phyloP scores from a whole-genome alignment of 2,113 vertebrate genomes.

The Gasterosteus aculeatus region DNA sequence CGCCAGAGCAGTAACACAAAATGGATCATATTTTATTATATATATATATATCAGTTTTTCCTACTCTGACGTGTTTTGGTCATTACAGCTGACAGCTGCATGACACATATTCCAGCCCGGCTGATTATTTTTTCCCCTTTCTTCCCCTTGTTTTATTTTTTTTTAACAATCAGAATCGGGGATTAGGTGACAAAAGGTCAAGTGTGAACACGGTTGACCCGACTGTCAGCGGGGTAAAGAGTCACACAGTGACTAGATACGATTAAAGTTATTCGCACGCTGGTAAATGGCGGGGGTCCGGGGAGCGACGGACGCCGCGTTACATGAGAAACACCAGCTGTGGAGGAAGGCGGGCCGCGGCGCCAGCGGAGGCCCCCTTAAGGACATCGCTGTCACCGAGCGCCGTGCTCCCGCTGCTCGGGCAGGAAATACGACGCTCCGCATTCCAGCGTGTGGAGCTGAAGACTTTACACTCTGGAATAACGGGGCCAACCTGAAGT shows the following conservation, averaged over 20 bases:
- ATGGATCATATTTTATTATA: not conserved
- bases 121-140: not conserved
- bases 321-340: conserved; percentile 4
- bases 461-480: conserved; percentile 38
- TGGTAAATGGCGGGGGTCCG: not conserved
- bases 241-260: not conserved
- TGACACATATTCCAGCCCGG: not conserved
- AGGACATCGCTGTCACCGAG: conserved; percentile 28
- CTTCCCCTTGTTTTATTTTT: not conserved
- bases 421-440: conserved; percentile 24
- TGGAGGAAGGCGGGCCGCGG: conserved; percentile 19
- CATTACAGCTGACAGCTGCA: not conserved
- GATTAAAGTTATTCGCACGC: conserved; percentile 10
- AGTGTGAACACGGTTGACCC: not conserved
- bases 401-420: conserved; percentile 24
- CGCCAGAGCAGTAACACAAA: not conserved
- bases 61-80: not conserved
- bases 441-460: conserved; percentile 34
- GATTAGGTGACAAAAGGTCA: not conserved
- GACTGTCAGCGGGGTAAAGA: not conserved
- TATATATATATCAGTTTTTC: not conserved
- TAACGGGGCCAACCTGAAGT: conserved; percentile 45
- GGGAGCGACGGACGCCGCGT: not conserved
- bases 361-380: conserved; percentile 14
- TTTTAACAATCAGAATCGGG: not conserved